These are phyloP conservation scores for Cyrtorhinus lividipennis DNA, from an alignment of 1,140 invertebrate genomes.

Conservation along the genomic window DNA sequence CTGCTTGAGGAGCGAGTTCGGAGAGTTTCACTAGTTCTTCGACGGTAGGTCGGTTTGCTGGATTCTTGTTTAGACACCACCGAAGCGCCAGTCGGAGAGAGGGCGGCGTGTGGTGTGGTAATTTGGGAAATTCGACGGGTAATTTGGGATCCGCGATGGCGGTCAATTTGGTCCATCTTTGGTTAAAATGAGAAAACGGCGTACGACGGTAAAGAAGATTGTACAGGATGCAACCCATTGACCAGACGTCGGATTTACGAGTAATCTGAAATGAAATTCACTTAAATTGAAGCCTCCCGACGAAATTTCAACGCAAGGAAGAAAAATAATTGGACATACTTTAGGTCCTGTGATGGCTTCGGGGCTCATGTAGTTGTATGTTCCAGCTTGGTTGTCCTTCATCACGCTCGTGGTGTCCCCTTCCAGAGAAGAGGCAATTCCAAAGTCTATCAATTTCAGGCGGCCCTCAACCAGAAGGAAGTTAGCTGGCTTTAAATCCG, in stretches of 20 bases:
- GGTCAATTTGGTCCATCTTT: conserved; percentile 57
- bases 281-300: no score
- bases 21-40: conserved; percentile 23
- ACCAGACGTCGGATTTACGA: conserved; percentile 93
- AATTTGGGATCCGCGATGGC: conserved; percentile 59
- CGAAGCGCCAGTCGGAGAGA: conserved; percentile 7
- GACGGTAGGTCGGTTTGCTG: conserved; percentile 24
- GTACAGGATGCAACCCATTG: conserved; percentile 91
- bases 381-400: conserved; percentile 67
- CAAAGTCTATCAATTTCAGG: conserved; percentile 95
- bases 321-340: background rate
- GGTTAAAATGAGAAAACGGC: conserved; percentile 74
- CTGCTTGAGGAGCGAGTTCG: conserved; percentile 5
- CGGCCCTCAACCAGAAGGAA: conserved; percentile 77
- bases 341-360: conserved; percentile 51
- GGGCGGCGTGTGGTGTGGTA: background rate
- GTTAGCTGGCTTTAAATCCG: conserved; percentile 93
- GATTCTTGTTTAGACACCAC: conserved; percentile 22
- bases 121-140: conserved; percentile 21
- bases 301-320: background rate
- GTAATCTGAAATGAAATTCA: conserved; percentile 48
- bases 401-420: conserved; percentile 79
- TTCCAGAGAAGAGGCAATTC: conserved; percentile 83
- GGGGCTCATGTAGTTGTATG: conserved; percentile 92
- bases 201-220: conserved; percentile 78